These are phyloP conservation scores for Ectropis grisescens DNA, from an alignment of 1,140 invertebrate species.

Conservation along the genomic window DNA sequence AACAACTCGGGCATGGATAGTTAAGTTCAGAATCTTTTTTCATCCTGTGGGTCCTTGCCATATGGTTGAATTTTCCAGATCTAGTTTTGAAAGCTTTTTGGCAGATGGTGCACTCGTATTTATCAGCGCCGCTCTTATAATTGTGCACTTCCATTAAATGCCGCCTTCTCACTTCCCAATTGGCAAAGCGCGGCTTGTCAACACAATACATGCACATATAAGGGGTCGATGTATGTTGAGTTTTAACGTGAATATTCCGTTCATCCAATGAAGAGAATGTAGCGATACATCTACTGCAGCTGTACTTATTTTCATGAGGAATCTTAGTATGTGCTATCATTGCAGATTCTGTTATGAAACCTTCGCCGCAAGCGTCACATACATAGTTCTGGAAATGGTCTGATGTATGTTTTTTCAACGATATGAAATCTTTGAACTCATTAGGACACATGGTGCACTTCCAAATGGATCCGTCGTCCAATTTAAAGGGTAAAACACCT, in stretches of 20 bases:
- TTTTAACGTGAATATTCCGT: slow-evolving; percentile 51
- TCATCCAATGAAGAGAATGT: slow-evolving; percentile 50
- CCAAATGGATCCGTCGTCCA: slow-evolving; percentile 50
- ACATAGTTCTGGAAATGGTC: slow-evolving; percentile 59
- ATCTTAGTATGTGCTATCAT: slow-evolving; percentile 57
- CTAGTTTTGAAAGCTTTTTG: slow-evolving; percentile 54
- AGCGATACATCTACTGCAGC: slow-evolving; percentile 44
- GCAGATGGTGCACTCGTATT: slow-evolving; percentile 48
- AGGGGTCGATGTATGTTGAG: slow-evolving; percentile 47
- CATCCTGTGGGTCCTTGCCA: slow-evolving; percentile 44
- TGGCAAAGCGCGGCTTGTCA: slow-evolving; percentile 51
- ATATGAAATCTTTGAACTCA: slow-evolving; percentile 51
- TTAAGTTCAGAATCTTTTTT: slow-evolving; percentile 48
- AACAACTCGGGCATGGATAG: slow-evolving; percentile 44
- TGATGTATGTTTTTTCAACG: slow-evolving; percentile 45
- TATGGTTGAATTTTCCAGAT: slow-evolving; percentile 59
- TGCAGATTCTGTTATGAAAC: slow-evolving; percentile 53
- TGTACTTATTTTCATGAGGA: slow-evolving; percentile 58
- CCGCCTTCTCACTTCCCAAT: slow-evolving; percentile 49
- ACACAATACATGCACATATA: slow-evolving; percentile 53
- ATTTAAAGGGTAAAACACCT: slow-evolving; percentile 43
- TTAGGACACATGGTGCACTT: slow-evolving; percentile 52
- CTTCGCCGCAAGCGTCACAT: slow-evolving; percentile 54
- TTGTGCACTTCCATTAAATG: slow-evolving; percentile 55
- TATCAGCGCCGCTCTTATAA: slow-evolving; percentile 44